phyloP scores from a whole-genome alignment of 2,888 invertebrate genomes.

The Cephus sareptanus region DNA sequence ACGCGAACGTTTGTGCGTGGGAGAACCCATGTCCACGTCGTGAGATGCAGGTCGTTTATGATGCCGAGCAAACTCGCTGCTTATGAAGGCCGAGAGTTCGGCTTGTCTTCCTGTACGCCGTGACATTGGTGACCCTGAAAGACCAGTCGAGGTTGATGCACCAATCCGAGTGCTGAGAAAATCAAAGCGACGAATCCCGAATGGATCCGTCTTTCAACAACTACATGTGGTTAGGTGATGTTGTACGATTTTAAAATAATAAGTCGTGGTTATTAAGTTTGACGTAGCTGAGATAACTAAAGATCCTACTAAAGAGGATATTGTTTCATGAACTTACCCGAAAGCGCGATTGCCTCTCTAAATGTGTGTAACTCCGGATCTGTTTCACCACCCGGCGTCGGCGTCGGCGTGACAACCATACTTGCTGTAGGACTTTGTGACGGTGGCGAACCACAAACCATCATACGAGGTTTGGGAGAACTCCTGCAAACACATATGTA shows the following conservation, averaged over 20 bases:
- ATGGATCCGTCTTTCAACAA: too few species aligned
- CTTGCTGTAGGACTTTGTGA: conserved; percentile 67
- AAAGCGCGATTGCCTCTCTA: conserved; percentile 78
- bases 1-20: conserved; percentile 79
- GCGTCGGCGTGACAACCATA: conserved; percentile 62
- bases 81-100: conserved; percentile 79
- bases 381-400: conserved; percentile 62
- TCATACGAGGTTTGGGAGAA: conserved; percentile 69
- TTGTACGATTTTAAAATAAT: too few species aligned
- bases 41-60: conserved; percentile 77
- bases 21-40: conserved; percentile 83
- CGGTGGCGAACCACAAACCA: conserved; percentile 62
- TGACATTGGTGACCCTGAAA: conserved; percentile 64
- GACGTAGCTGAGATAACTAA: too few species aligned
- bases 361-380: conserved; percentile 79
- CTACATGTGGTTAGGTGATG: too few species aligned
- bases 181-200: too few species aligned
- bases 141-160: not conserved
- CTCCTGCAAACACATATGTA: conserved; percentile 54
- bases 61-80: conserved; percentile 79
- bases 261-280: too few species aligned
- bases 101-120: conserved; percentile 67
- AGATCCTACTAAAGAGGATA: too few species aligned
- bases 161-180: too few species aligned
- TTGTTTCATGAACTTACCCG: conserved; percentile 60